These are phyloP conservation scores for Psophia crepitans DNA, from an alignment of 2,113 vertebrate species.

Conservation along the genomic window DNA sequence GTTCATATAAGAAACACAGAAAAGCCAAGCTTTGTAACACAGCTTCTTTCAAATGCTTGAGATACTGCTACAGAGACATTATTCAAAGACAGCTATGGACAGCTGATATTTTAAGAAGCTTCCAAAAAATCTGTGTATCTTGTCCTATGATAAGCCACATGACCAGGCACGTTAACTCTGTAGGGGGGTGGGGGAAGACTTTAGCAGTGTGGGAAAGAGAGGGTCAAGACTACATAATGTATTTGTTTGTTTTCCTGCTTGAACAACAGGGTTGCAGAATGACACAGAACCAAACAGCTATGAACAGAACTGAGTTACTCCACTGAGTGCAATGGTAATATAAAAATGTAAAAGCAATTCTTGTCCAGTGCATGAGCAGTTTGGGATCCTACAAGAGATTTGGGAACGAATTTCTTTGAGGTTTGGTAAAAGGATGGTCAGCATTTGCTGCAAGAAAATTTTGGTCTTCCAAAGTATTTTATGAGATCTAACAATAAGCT, in stretches of 20 bases:
- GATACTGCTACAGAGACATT: not conserved
- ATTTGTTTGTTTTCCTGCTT: slow-evolving; percentile 32
- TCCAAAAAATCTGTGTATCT: not conserved
- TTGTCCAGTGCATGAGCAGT: not conserved
- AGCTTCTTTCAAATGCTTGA: not conserved
- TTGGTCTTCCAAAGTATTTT: not conserved
- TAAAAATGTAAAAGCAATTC: not conserved
- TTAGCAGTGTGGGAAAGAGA: slow-evolving; percentile 43
- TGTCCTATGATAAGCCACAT: slow-evolving; percentile 38
- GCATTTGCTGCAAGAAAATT: not conserved
- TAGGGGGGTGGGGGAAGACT: not conserved
- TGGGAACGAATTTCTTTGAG: not conserved
- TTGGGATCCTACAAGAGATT: not conserved
- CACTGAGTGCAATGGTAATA: not conserved
- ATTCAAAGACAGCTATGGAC: not conserved
- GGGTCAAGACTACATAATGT: not conserved
- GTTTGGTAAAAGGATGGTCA: not conserved
- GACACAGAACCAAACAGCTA: not conserved
- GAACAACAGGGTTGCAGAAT: not conserved
- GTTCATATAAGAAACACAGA: not conserved
- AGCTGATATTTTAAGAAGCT: not conserved
- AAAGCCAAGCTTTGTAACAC: not conserved
- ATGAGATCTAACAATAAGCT: not conserved
- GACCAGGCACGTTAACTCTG: not conserved
- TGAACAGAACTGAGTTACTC: not conserved